phyloP scores from a whole-genome alignment of 1,140 invertebrate species.

The Aphelinus atriplicis region DNA sequence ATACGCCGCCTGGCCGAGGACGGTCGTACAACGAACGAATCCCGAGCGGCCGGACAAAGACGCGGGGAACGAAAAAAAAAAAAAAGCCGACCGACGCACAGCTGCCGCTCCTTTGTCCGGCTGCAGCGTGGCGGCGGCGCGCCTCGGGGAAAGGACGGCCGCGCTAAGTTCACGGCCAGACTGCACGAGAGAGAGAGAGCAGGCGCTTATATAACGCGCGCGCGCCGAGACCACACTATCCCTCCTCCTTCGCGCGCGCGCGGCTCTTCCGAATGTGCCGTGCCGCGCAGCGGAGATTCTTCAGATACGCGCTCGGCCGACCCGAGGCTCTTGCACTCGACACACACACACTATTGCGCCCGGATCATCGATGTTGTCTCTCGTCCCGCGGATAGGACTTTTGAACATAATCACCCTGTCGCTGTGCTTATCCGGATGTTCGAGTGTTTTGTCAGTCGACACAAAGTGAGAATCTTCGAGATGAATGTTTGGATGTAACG shows the following conservation, averaged over 20 bases:
- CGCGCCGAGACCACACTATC: slow-evolving; percentile 23
- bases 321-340: slow-evolving; percentile 45
- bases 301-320: slow-evolving; percentile 42
- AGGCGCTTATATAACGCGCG: slow-evolving; percentile 58
- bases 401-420: too few relatives aligned
- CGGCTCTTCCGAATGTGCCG: slow-evolving; percentile 50
- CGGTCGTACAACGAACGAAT: too few relatives aligned
- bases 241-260: slow-evolving; percentile 30
- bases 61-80: too few relatives aligned
- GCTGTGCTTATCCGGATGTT: too few relatives aligned
- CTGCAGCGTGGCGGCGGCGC: slow-evolving; percentile 8
- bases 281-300: slow-evolving; percentile 38
- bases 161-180: slow-evolving; percentile 65
- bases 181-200: slow-evolving; percentile 45
- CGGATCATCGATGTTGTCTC: too few relatives aligned
- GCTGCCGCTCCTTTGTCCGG: slow-evolving; percentile 47
- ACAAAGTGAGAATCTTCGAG: too few relatives aligned
- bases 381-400: too few relatives aligned
- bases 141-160: slow-evolving; percentile 18
- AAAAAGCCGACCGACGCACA: slow-evolving; percentile 35
- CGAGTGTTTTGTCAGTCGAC: too few relatives aligned
- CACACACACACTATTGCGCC: background rate
- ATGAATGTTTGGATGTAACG: too few relatives aligned
- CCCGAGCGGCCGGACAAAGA: too few relatives aligned
- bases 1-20: too few relatives aligned